Conservation (phyloP, 2,888 invertebrate genomes). For the Drosophila pseudotakahashii region DNA sequence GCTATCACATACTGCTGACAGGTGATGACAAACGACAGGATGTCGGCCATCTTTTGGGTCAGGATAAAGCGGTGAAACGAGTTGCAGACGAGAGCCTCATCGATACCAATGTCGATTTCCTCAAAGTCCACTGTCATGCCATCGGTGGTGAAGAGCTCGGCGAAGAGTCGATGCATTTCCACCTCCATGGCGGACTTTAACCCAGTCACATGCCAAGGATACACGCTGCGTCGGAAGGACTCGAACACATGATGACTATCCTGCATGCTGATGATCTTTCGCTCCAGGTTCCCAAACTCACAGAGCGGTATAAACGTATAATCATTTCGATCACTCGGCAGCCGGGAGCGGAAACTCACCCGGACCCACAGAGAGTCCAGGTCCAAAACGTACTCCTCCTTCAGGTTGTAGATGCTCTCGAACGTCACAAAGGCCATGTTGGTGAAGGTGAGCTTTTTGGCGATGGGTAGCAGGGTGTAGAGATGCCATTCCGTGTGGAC, state of each 20-base stretch:
- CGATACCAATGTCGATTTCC: constrained; percentile 33
- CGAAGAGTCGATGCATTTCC: constrained; percentile 46
- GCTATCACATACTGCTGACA: constrained; percentile 53
- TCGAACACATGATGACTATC: constrained; percentile 56
- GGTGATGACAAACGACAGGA: constrained; percentile 48
- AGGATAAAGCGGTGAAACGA: constrained; percentile 73
- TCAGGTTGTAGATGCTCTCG: constrained; percentile 72
- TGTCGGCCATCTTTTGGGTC: constrained; percentile 51
- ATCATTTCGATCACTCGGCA: constrained; percentile 42
- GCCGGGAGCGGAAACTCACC: constrained; percentile 56
- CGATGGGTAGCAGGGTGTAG: constrained; percentile 74
- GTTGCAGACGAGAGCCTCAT: constrained; percentile 67
- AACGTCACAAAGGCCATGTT: constrained; percentile 72
- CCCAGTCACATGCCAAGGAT: constrained; percentile 30
- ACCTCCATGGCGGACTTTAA: constrained; percentile 56
- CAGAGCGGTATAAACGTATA: constrained; percentile 54
- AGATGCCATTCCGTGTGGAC: constrained; percentile 70
- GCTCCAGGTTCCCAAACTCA: constrained; percentile 39
- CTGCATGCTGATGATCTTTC: constrained; percentile 53
- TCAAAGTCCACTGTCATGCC: constrained; percentile 48
- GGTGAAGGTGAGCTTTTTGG: constrained; percentile 58
- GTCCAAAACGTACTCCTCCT: constrained; percentile 40
- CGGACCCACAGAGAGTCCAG: constrained; percentile 18
- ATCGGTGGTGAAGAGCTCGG: constrained; percentile 52
- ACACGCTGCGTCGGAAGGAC: constrained; percentile 37